These are phyloP conservation scores for Dendroctonus ponderosae DNA, from an alignment of 1,140 invertebrate genomes.

Conservation along the genomic window DNA sequence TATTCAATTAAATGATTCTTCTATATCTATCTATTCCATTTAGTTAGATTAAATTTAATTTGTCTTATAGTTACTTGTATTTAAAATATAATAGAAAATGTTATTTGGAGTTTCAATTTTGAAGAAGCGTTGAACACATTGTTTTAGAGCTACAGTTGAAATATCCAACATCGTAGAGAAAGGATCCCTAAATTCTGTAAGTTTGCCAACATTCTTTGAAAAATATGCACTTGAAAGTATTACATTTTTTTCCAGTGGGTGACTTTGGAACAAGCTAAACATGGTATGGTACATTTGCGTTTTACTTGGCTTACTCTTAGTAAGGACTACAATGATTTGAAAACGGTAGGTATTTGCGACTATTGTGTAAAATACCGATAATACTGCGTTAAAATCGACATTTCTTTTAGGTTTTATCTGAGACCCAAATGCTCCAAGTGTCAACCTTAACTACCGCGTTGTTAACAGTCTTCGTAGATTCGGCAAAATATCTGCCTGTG, in stretches of 20 bases:
- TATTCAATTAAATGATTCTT: too few relatives aligned
- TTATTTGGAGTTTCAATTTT: too few relatives aligned
- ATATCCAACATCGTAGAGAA: constrained; percentile 65
- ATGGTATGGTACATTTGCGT: constrained; percentile 85
- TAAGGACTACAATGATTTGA: constrained; percentile 67
- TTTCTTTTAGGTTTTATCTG: constrained; percentile 63
- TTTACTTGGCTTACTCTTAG: constrained; percentile 84
- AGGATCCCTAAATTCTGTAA: constrained; percentile 68
- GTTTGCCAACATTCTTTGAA: constrained; percentile 9
- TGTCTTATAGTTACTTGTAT: too few relatives aligned
- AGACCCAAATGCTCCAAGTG: constrained; percentile 73
- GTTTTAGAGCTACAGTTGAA: constrained; percentile 58
- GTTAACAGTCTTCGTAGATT: constrained; percentile 84
- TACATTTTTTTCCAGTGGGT: constrained; percentile 71
- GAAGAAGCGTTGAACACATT: not conserved
- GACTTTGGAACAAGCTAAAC: constrained; percentile 89
- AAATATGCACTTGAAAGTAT: not conserved
- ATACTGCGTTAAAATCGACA: not conserved
- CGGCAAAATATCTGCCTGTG: constrained; percentile 86
- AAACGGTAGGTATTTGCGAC: constrained; percentile 60
- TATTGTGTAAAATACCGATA: constrained; percentile 12
- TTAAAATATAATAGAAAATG: too few relatives aligned
- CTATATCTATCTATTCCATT: too few relatives aligned
- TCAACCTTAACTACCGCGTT: constrained; percentile 75
- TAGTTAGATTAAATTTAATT: too few relatives aligned